Conservation (phyloP, 92 coral and sea anemone genomes). For the Metridium senile region DNA sequence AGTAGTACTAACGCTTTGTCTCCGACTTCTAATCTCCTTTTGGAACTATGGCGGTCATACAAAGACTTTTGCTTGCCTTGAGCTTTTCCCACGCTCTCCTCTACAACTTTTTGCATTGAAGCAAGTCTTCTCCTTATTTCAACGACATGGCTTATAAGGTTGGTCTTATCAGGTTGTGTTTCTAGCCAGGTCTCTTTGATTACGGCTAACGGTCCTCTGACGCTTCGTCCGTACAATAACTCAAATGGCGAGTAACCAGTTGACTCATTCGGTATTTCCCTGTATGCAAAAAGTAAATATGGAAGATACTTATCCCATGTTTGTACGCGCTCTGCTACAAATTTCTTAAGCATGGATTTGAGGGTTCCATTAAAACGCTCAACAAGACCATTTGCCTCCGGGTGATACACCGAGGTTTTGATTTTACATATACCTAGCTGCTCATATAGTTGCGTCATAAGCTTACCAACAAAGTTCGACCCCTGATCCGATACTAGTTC, state of each 20-base stretch:
- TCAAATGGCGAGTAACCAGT: conserved; percentile 27
- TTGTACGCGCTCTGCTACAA: not conserved
- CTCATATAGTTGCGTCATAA: conserved; percentile 31
- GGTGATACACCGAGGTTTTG: conserved; percentile 47
- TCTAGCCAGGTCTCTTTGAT: conserved; percentile 29
- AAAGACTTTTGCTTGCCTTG: not conserved
- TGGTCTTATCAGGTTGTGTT: not conserved
- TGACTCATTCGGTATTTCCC: conserved; percentile 23
- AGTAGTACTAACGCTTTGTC: conserved; percentile 18
- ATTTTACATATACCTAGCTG: conserved; percentile 19
- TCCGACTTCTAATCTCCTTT: conserved; percentile 13
- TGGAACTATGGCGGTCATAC: not conserved
- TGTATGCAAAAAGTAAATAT: conserved; percentile 33
- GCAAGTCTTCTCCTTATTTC: conserved; percentile 21
- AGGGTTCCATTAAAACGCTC: conserved; percentile 47
- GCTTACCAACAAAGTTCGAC: conserved; percentile 24
- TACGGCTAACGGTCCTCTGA: conserved; percentile 36
- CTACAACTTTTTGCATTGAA: conserved; percentile 19
- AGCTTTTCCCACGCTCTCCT: conserved; percentile 9
- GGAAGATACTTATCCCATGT: conserved; percentile 48
- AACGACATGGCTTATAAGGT: conserved; percentile 26
- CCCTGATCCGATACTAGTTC: conserved; percentile 47
- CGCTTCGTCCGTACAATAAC: conserved; percentile 17
- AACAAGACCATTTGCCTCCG: conserved; percentile 45
- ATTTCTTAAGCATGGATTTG: conserved; percentile 33